Base-by-base conservation (phyloP, 2,797 vertebrate species). In the Scleropages formosus region DNA sequence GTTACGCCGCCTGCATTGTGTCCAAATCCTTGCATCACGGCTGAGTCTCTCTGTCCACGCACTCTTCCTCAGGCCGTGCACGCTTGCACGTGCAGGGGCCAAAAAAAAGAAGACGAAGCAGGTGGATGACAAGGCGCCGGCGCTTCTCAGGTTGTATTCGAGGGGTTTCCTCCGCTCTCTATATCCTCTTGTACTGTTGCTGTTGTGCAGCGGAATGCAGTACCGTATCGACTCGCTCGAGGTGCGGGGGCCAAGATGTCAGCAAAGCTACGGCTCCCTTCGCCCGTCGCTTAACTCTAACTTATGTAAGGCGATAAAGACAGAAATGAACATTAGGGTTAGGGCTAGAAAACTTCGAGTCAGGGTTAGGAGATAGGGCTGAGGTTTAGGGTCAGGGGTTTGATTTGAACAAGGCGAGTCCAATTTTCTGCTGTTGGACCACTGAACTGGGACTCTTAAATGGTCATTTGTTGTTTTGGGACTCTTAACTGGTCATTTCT, bases 11-110 rank as follows among this genome's bases (percentile, higher is more conserved):
- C 46, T 46, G 44, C 65, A 10, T 49, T 49, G 20, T 46, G 65
- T 68, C 65, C 24, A 68, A 68, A 49, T 68, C 65, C 49, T 65
- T 44, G 49, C 44, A 39, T 46, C 65, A 68, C 22, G 44, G n/a
- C 44, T 44, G 72, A 74, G 71, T 31, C 47, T 74, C 63, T 4
- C 70, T 71, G 60, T 70, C 67, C 66, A 12, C 75, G 61, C 53
- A 72, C 71, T 77, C 70, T 75, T 62, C 72, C 67, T 62, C 75
- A 68, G 67, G n/a, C n/a, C 60, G 44, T 39, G 56, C 49, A 56
- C 31, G 8, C 68, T 11, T 18, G 24, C 22, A 22, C 22, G 53
- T 70, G 51, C 46, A 22, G 22, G 24, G 47, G 26, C 18, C 68
- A 56, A 56, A 70, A 53, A 70, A 24, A 20, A 53, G 68, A 56